Evolutionary conservation across 2,113 vertebrate species (phyloP).

Genomic region (Perccottus glenii): DNA sequence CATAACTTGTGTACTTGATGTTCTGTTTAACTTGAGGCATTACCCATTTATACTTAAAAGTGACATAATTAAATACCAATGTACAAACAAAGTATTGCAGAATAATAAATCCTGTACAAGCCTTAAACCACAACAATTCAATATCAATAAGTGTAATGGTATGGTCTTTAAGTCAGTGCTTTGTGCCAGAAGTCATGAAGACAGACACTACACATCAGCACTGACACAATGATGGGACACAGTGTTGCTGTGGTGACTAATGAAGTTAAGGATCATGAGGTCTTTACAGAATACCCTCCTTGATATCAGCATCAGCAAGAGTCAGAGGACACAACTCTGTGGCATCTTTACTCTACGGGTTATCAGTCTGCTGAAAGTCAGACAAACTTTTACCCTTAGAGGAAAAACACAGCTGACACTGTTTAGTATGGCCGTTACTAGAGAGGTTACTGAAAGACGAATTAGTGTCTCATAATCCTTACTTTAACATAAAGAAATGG

Average conservation of each 20-base stretch:
- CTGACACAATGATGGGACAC: constrained; percentile 49
- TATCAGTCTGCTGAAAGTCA: not conserved
- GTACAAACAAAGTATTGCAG: too few species aligned
- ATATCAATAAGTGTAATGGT: too few species aligned
- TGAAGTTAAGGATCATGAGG: constrained; percentile 45
- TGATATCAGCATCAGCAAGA: constrained; percentile 2
- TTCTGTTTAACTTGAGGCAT: too few species aligned
- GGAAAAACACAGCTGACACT: not conserved
- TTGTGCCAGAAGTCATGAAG: constrained; percentile 28
- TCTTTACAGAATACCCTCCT: constrained; percentile 13
- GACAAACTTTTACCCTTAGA: not conserved
- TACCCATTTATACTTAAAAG: too few species aligned
- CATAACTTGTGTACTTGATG: too few species aligned
- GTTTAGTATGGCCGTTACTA: not conserved
- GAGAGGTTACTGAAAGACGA: not conserved
- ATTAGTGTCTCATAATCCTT: constrained; percentile 48
- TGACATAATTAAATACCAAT: too few species aligned
- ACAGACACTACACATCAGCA: constrained; percentile 30
- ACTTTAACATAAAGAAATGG: constrained; percentile 9
- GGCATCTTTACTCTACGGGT: not conserved
- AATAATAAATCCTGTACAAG: too few species aligned
- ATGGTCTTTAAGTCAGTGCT: constrained; percentile 1
- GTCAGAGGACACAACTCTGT: not conserved
- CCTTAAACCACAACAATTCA: too few species aligned
- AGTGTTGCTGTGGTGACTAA: constrained; percentile 40